Evolutionary conservation across 1,140 invertebrate genomes (phyloP), one percentile per base, ranked within the genome.

Genomic region (Hypothenemus hampei): DNA sequence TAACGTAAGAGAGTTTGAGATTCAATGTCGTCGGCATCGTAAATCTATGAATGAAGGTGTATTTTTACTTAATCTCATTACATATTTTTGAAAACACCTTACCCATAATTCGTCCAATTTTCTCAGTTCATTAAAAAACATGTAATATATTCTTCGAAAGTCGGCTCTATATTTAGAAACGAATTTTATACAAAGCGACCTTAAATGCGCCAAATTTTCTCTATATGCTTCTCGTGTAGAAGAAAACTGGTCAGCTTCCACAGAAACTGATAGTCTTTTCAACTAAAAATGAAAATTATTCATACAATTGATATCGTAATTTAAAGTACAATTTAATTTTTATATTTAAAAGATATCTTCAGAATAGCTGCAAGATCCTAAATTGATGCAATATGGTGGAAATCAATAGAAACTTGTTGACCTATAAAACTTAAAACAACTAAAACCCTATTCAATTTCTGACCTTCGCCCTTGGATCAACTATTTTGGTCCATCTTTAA

Each of bases 51-150:
- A 18, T 49, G 16, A 21, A 3, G 21, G 20, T 43, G 36, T 24
- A 23, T 43, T n/a, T 48, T 35, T 13, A 19, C 37, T 36, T 36
- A 36, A 48, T n/a, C 7, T 21, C 20, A 19, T 48, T 39, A 24
- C 22, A 20, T 16, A 37, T 11, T 39, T 19, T 35, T 20, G 35
- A 5, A 24, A 23, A 8, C 6, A n/a, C 29, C 23, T 54, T 47
- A 59, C 58, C 58, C 58, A 56, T 2, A 59, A 20, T 20, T 59
- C 58, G 20, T 59, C 47, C 24, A 59, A 20, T 41, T 45, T 41
- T 22, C 47, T 40, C 16, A 59, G 24, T n/a, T 56, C 44, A 22
- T 49, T 46, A 47, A 59, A 55, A 44, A 59, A 59, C 43, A 59
- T 49, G 16, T 56, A 56, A 40, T 55, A 31, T 20, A 59, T 51